Evolutionary conservation across 2,888 invertebrate genomes (phyloP), one percentile per base, ranked within the genome.

Genomic region (Calliphora vomitoria): DNA sequence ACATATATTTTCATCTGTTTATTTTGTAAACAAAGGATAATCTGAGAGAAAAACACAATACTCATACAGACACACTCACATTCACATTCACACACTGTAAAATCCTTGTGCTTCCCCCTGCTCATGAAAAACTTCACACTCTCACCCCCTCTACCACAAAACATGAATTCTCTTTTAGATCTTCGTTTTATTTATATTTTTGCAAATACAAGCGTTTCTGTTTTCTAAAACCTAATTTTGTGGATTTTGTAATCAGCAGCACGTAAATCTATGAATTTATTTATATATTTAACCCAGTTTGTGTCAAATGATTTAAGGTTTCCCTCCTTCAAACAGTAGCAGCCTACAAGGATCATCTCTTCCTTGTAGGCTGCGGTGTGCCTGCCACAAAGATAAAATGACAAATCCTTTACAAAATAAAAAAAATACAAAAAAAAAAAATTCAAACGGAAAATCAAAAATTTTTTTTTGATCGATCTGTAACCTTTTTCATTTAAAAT

Each of bases 211-310:
- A 76, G 58, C 62, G 47, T 84, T 74, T 85, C 35, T 47, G 15
- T 76, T 38, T 53, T 66, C 15, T 47, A 88, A 89, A 89, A 89
- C 86, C 89, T 89, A 89, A 89, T 90, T 89, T 90, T 87, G 87
- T 88, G 88, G 89, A 90, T 89, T 89, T 90, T 87, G 81, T 87
- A 88, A 89, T 89, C 89, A 89, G 87, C 88, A 88, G 87, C 89
- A 90, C 89, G 89, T 89, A 89, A 89, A 89, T 89, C 89, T 89
- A 89, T 89, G 89, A 89, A 88, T 89, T 88, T 87, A 86, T 81
- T 88, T 86, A 82, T 83, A 71, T 87, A 85, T 80, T 82, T 82
- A 71, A 85, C 74, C 81, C 85, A 82, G 69, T 85, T 84, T 74
- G 20, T 82, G 80, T 83, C 69, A 79, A 74, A 55, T 62, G 76